Conservation (phyloP, 1,140 invertebrate species). For the Saccostrea glomerata region DNA sequence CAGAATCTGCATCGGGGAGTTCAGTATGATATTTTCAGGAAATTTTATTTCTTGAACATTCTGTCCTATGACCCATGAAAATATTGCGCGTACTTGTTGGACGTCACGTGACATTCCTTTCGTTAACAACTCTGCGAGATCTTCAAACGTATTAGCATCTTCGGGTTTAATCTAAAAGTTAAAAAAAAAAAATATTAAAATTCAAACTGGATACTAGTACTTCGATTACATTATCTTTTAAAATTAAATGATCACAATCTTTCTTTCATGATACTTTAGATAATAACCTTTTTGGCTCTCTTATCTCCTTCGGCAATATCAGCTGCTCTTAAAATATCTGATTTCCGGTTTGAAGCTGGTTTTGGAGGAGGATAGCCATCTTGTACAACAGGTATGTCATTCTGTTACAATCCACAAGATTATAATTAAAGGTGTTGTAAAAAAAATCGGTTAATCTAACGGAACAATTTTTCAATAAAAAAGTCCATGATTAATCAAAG, state of each 20-base stretch:
- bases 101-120: constrained; percentile 50
- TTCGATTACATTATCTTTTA: too few species aligned
- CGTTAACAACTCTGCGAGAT: constrained; percentile 45
- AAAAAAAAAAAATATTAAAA: too few species aligned
- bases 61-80: constrained; percentile 50
- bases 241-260: too few species aligned
- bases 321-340: constrained; percentile 32
- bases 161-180: constrained; percentile 22
- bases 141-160: constrained; percentile 28
- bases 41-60: constrained; percentile 39
- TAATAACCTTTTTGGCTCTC: constrained; percentile 44
- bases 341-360: constrained; percentile 42
- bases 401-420: background rate
- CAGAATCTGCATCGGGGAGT: constrained; percentile 51
- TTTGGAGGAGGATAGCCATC: constrained; percentile 45
- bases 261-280: too few species aligned
- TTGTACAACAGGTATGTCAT: background rate
- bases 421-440: too few species aligned
- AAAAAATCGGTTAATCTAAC: too few species aligned
- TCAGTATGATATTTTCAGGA: constrained; percentile 25
- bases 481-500: too few species aligned
- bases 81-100: constrained; percentile 54
- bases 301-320: constrained; percentile 40
- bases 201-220: too few species aligned
- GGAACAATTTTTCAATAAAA: too few species aligned